Evolutionary conservation across 2,888 invertebrate species (phyloP).

Genomic region (Ferrisia virgata): DNA sequence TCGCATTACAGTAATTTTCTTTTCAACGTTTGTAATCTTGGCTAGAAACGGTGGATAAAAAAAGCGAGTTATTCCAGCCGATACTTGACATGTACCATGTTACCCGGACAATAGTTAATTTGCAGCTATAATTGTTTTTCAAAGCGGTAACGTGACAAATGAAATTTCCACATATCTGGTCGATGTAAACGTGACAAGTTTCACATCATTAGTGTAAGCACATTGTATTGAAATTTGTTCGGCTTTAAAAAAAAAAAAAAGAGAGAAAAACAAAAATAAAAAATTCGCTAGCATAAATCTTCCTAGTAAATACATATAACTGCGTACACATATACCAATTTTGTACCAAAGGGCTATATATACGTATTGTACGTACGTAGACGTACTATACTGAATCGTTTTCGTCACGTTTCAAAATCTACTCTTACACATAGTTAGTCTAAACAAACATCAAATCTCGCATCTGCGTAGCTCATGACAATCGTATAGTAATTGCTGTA

Average conservation of each 20-base stretch:
- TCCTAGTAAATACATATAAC: not conserved
- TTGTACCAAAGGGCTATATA: too few relatives aligned
- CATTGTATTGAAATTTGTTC: not conserved
- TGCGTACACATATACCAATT: too few relatives aligned
- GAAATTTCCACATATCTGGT: not conserved
- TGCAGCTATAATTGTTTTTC: not conserved
- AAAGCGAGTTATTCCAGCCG: not conserved
- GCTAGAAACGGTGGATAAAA: not conserved
- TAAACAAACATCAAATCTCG: not conserved
- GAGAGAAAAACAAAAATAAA: not conserved
- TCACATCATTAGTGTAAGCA: not conserved
- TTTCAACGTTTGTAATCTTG: not conserved
- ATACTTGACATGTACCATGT: not conserved
- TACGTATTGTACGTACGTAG: too few relatives aligned
- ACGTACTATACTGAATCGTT: not conserved
- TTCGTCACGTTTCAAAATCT: not conserved
- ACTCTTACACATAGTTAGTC: not conserved
- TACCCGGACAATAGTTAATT: not conserved
- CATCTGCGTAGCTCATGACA: not conserved
- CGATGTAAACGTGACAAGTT: constrained; percentile 8
- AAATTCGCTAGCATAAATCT: not conserved
- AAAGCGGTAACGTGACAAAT: constrained; percentile 4
- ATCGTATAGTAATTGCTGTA: not conserved
- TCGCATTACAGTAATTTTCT: not conserved
- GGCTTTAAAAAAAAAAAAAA: not conserved